Evolutionary conservation across 2,888 invertebrate genomes (phyloP), one percentile per base, ranked within the genome.

Genomic region (Drosophila prolongata): DNA sequence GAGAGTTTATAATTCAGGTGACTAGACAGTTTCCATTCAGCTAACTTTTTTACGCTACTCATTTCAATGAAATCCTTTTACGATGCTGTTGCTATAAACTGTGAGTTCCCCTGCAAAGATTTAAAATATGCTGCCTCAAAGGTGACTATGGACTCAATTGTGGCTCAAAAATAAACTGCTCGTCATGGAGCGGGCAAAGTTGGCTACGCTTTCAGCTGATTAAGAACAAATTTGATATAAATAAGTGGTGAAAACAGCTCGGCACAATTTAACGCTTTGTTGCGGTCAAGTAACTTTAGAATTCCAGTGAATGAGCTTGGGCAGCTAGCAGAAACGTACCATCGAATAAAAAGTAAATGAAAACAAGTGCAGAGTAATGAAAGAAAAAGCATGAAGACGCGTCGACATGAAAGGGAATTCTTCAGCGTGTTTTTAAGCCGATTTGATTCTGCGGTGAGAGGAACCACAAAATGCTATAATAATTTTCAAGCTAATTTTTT

Each of bases 171-270:
- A 54, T 47, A 43, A 67, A 49, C 14, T 16, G 56, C 42, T 34
- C 37, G 66, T 67, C 66, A 67, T 69, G 68, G 44, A 56, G 68
- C 44, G 42, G 59, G 44, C 57, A 59, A 69, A 47, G 50, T 80
- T 82, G 47, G 79, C 78, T 59, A 83, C 86, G 83, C 83, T 83
- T 85, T 83, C 83, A 77, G 68, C 78, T 85, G 83, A 83, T 85
- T 80, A 78, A 83, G 86, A 76, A 83, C 83, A 76, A 72, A 69
- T 68, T 49, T 50, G 55, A 49, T 67, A 71, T 61, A 67, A 57
- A 64, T 60, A 71, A 68, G 64, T 47, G 49, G 70, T 56, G 68
- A 70, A 78, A 76, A 77, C 68, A 76, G 64, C 71, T 74, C 76
- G 74, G 83, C 80, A 78, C 83, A 77, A 75, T 83, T 84, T 77